Evolutionary conservation across 2,797 vertebrate species (phyloP), one percentile per base, ranked within the genome.

Genomic region (Alauda arvensis): DNA sequence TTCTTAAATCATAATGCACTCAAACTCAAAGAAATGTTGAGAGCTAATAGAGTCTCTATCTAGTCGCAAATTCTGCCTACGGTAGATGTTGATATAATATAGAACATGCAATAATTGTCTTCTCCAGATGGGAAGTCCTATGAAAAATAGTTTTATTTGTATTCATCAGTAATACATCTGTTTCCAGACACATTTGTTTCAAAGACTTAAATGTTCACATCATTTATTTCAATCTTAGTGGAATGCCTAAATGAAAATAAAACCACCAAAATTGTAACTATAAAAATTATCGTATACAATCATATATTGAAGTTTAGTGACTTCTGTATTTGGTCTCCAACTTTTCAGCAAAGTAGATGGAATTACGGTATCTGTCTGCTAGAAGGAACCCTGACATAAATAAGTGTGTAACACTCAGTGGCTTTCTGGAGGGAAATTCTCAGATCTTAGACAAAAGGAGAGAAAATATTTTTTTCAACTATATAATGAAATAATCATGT

Each of bases 121-220:
- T 91, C 43, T 86, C 53, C 81, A 93, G 76, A 92, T 82, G 84
- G 75, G n/a, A 79, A 93, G 12, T 51, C 23, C 33, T 65, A 48
- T 66, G 82, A 84, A 85, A 92, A 94, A 87, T 59, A 65, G 51
- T 71, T 94, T 88, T 91, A 86, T 88, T 89, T 91, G 48, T 83
- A 61, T 70, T 62, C 76, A 77, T 80, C 20, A 55, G 48, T 55
- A 88, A 74, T 88, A 18, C 39, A 52, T 92, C 76, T 90, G 46
- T 66, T 90, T 91, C 43, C 28, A 84, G 78, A 77, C 20, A 48
- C 12, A 55, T 82, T 82, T 3, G 0, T 88, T 92, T 84, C 46
- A 59, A 60, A 46, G 62, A 63, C 18, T 86, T 86, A 68, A 61
- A 77, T 61, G 33, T 67, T 94, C 71, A 68, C 10, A 18, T 59